Percentiles rank a stretch among this genome's conserved stretches.
Evolutionary conservation across 1,140 invertebrate genomes (phyloP).

Genomic region (Heliconius melpomene): DNA sequence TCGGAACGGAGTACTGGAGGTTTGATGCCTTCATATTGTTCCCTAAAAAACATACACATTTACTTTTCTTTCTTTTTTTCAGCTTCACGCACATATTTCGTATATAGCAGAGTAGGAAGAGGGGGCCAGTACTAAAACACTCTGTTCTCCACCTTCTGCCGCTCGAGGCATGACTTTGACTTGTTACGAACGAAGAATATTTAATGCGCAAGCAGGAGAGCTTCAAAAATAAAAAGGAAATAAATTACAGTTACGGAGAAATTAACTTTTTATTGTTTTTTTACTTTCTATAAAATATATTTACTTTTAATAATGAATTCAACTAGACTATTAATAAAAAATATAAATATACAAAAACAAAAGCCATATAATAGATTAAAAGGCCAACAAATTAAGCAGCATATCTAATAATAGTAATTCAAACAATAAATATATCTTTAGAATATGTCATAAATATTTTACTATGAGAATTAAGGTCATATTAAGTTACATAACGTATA

Average conservation of each 20-base stretch:
- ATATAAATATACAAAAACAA: background rate
- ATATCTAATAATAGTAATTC: background rate
- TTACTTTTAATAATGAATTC: too few relatives aligned
- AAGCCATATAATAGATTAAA: background rate
- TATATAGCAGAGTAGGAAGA: background rate
- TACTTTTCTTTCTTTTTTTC: background rate
- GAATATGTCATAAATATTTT: background rate
- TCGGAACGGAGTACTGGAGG: slow-evolving; percentile 92
- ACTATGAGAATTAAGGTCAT: slow-evolving; percentile 18
- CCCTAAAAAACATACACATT: slow-evolving; percentile 47
- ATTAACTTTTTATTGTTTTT: background rate
- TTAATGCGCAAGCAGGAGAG: background rate
- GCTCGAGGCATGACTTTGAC: too few relatives aligned
- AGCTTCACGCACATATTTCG: too few relatives aligned
- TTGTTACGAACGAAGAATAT: background rate
- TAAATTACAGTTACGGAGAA: background rate
- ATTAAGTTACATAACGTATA: slow-evolving; percentile 19
- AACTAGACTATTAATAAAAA: too few relatives aligned
- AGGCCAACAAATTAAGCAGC: background rate
- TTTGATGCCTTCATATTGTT: slow-evolving; percentile 91
- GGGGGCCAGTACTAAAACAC: background rate
- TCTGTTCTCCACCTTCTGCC: too few relatives aligned
- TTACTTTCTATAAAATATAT: too few relatives aligned
- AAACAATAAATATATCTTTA: background rate
- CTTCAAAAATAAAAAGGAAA: background rate